Percentiles rank a stretch among this genome's conserved stretches.
These are phyloP conservation scores for Cyaniris semiargus DNA, from an alignment of 2,888 invertebrate species.

Conservation along the genomic window DNA sequence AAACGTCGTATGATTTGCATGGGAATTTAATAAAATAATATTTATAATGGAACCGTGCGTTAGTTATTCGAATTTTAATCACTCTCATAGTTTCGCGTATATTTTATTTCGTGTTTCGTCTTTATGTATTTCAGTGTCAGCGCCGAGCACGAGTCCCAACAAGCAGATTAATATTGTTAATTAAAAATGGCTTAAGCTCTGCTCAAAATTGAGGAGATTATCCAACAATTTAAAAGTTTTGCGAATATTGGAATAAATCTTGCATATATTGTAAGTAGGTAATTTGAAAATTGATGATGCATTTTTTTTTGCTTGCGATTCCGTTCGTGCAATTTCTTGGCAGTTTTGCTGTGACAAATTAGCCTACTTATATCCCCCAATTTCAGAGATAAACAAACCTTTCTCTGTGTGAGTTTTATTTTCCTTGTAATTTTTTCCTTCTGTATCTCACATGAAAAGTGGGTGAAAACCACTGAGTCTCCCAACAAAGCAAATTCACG, in stretches of 20 bases:
- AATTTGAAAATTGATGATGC: slow-evolving; percentile 6
- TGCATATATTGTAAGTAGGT: not conserved
- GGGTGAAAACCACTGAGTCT: too few species aligned
- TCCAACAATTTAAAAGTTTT: slow-evolving; percentile 28
- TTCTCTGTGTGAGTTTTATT: too few species aligned
- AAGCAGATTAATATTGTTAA: slow-evolving; percentile 32
- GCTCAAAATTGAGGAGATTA: slow-evolving; percentile 32
- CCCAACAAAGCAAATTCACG: too few species aligned
- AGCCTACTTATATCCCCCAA: not conserved
- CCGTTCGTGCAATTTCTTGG: too few species aligned
- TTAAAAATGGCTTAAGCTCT: slow-evolving; percentile 38
- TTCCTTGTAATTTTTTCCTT: too few species aligned
- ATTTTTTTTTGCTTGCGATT: not conserved
- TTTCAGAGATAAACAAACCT: too few species aligned
- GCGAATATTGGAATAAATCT: slow-evolving; percentile 20
- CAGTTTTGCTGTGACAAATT: not conserved
- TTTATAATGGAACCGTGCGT: slow-evolving; percentile 2
- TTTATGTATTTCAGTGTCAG: not conserved
- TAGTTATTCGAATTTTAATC: not conserved
- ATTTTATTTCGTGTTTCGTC: not conserved
- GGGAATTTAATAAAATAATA: slow-evolving; percentile 12
- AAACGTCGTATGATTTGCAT: not conserved
- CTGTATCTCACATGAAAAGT: too few species aligned
- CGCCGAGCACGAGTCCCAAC: not conserved
- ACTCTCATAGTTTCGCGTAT: not conserved